Evolutionary conservation across 92 coral and sea anemone species (phyloP).

Genomic region (Phenganax stokvisi): DNA sequence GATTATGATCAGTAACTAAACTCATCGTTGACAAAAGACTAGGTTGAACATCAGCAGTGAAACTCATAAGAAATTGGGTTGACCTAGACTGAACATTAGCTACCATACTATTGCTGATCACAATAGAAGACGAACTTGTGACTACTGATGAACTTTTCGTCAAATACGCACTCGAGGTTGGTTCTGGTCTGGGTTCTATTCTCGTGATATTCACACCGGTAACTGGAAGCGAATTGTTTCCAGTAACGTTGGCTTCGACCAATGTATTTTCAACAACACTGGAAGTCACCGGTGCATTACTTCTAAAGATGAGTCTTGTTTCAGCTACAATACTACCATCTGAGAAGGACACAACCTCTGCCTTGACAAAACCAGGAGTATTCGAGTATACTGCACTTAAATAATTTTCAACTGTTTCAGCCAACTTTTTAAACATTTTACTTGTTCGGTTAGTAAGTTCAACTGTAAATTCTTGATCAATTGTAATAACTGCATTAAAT

Average conservation of each 20-base stretch:
- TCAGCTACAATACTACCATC: neutral
- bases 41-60: neutral
- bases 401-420: neutral
- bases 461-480: neutral
- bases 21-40: neutral
- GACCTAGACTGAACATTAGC: neutral
- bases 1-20: neutral
- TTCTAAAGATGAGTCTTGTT: neutral
- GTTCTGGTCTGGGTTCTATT: neutral
- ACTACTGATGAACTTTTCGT: neutral
- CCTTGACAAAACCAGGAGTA: neutral
- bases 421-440: neutral
- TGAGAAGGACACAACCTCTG: neutral
- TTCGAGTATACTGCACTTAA: neutral
- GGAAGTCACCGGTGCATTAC: neutral
- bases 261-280: no score
- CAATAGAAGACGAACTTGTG: neutral
- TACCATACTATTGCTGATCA: neutral
- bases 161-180: neutral
- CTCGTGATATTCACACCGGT: neutral
- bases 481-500: neutral
- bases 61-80: neutral
- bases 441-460: neutral
- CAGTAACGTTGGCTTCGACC: neutral
- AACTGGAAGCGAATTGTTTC: neutral